Evolutionary conservation across 2,797 vertebrate genomes (phyloP).

Genomic region (Cuniculus paca): DNA sequence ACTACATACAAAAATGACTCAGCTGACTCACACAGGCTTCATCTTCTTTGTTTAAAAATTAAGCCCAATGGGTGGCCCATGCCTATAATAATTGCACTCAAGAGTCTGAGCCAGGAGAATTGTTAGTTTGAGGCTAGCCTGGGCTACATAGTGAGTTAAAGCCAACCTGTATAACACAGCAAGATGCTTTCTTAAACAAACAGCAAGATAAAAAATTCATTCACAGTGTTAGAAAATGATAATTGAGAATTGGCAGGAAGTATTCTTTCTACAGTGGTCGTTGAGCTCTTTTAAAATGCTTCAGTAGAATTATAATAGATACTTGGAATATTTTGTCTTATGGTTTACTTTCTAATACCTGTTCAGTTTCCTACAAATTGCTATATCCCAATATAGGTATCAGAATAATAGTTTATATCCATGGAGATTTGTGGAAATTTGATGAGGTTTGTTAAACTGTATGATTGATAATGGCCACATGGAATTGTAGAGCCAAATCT

Average conservation of each 20-base stretch:
- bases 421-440: slow-evolving; percentile 15
- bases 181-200: too few species aligned
- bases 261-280: background rate
- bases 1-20: background rate
- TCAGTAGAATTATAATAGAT: background rate
- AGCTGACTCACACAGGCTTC: background rate
- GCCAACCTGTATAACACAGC: background rate
- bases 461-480: background rate
- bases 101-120: background rate
- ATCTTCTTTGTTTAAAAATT: background rate
- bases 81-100: background rate
- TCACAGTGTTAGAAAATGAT: background rate
- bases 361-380: background rate
- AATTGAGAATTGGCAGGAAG: background rate
- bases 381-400: background rate
- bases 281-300: background rate
- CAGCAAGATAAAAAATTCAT: background rate
- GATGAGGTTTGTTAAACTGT: background rate
- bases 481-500: background rate
- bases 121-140: background rate
- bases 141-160: background rate
- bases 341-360: slow-evolving; percentile 12
- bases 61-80: background rate
- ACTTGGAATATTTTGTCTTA: background rate
- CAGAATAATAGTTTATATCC: background rate